phyloP scores from a whole-genome alignment of 2,888 invertebrate genomes.

The Entomobrya multifasciata region DNA sequence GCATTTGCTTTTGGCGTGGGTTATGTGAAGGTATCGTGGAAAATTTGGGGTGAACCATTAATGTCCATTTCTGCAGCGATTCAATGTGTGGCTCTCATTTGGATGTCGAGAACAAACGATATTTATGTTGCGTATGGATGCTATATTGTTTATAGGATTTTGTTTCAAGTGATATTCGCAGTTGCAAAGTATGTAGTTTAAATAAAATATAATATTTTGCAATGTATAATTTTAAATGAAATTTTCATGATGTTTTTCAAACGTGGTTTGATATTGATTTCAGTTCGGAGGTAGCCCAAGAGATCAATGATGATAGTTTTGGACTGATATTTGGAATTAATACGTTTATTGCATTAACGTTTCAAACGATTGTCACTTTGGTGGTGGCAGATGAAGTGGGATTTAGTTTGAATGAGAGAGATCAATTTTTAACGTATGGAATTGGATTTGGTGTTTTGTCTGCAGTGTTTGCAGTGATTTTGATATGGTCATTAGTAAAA shows the following conservation, averaged over 20 bases:
- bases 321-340: constrained; percentile 95
- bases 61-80: constrained; percentile 83
- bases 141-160: constrained; percentile 88
- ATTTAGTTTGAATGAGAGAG: constrained; percentile 80
- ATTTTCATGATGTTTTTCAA: no score
- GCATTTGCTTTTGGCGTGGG: constrained; percentile 83
- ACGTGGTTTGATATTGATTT: background rate
- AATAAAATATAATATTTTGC: no score
- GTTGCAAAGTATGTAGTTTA: constrained; percentile 85
- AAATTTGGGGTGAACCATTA: constrained; percentile 83
- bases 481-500: no score
- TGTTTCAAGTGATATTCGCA: constrained; percentile 91
- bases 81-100: constrained; percentile 82
- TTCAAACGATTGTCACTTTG: constrained; percentile 90
- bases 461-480: constrained; percentile 83
- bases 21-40: constrained; percentile 83
- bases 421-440: constrained; percentile 88
- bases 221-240: background rate
- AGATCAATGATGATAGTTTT: constrained; percentile 91
- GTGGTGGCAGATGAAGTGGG: constrained; percentile 83
- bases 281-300: constrained; percentile 92
- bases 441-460: constrained; percentile 86
- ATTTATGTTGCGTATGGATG: constrained; percentile 88
- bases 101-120: constrained; percentile 84
- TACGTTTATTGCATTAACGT: constrained; percentile 88